phyloP scores from a whole-genome alignment of 2,113 vertebrate genomes.

The Ptychochromis oligacanthus region DNA sequence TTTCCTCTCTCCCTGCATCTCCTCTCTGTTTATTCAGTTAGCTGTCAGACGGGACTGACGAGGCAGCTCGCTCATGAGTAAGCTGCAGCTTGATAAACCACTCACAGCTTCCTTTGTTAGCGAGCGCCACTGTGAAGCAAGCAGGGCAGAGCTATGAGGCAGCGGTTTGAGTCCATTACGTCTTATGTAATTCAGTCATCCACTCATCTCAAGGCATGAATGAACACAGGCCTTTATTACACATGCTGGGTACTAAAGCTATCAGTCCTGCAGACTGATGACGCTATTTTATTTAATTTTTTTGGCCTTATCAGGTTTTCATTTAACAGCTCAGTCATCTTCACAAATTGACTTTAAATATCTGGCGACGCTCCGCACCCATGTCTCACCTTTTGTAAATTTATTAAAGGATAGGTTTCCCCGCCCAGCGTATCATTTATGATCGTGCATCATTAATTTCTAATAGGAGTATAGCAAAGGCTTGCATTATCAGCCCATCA shows the following conservation, averaged over 20 bases:
- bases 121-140: neutral
- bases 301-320: conserved; percentile 4
- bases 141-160: neutral
- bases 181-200: neutral
- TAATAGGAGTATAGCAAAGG: neutral
- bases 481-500: neutral
- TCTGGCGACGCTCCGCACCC: neutral
- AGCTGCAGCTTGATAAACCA: conserved; percentile 13
- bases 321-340: neutral
- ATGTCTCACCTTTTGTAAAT: conserved; percentile 17
- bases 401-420: neutral
- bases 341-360: neutral
- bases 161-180: neutral
- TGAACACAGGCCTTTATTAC: neutral
- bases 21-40: conserved; percentile 45
- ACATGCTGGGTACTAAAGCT: neutral
- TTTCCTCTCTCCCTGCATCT: neutral
- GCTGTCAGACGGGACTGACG: conserved; percentile 49
- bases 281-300: accelerated
- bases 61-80: conserved; percentile 32
- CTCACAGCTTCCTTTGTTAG: conserved; percentile 49
- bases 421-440: neutral
- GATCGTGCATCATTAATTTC: neutral
- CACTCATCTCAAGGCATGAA: neutral
- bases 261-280: neutral